Evolutionary conservation across 1,140 invertebrate species (phyloP).

Genomic region (Hylaeus volcanicus): DNA sequence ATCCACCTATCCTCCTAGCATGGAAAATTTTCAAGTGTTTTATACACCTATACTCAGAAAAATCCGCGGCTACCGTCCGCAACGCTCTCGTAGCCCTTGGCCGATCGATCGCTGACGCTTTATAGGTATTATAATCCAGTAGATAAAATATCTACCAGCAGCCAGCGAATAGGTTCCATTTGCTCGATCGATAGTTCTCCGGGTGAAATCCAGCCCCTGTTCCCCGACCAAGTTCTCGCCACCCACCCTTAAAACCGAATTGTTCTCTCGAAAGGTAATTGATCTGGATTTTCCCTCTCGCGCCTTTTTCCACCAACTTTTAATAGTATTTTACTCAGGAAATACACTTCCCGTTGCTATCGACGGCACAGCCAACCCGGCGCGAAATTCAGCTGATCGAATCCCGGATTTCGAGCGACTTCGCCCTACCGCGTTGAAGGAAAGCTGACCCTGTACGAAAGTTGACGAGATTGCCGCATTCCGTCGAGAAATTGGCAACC

Average conservation of each 20-base stretch:
- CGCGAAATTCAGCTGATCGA: slow-evolving; percentile 29
- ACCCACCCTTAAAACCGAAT: slow-evolving; percentile 37
- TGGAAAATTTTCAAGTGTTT: slow-evolving; percentile 2
- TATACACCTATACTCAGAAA: background rate
- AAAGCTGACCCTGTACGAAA: background rate
- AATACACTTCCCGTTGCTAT: slow-evolving; percentile 1
- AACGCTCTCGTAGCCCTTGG: background rate
- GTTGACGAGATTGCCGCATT: slow-evolving; percentile 2
- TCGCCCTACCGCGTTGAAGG: background rate
- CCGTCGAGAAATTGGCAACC: background rate
- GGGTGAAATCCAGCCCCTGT: slow-evolving; percentile 16
- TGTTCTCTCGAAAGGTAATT: slow-evolving; percentile 64
- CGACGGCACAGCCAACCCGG: background rate
- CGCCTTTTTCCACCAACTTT: slow-evolving; percentile 50
- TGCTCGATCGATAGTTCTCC: slow-evolving; percentile 44
- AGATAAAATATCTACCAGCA: slow-evolving; percentile 31
- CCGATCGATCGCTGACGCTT: background rate
- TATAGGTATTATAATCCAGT: slow-evolving; percentile 22
- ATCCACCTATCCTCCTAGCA: too few species aligned
- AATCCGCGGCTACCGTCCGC: too few species aligned
- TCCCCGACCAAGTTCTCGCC: slow-evolving; percentile 41
- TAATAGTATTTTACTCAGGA: slow-evolving; percentile 62
- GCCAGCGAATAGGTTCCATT: slow-evolving; percentile 45
- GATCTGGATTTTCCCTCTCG: slow-evolving; percentile 55
- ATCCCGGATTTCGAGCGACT: background rate